These are phyloP conservation scores for Gobio occitaniae DNA, from an alignment of 2,797 vertebrate genomes.

Conservation along the genomic window DNA sequence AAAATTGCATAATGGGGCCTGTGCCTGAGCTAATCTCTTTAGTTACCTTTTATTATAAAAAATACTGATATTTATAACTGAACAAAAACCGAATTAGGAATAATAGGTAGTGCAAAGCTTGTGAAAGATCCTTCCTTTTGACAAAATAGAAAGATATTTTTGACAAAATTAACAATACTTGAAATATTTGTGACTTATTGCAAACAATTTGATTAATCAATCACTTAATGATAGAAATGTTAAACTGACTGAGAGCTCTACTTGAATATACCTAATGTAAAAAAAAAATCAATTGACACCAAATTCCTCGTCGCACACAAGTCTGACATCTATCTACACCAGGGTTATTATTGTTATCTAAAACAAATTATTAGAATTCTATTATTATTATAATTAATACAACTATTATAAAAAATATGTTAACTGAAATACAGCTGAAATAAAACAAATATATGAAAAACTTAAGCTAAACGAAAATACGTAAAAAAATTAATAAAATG, in stretches of 20 bases:
- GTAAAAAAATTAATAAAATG: not conserved
- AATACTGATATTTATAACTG: not conserved
- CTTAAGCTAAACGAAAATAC: not conserved
- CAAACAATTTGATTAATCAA: too few species aligned
- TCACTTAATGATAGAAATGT: too few species aligned
- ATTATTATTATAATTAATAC: not conserved
- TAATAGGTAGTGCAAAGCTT: not conserved
- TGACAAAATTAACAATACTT: too few species aligned
- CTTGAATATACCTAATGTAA: too few species aligned
- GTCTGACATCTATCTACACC: too few species aligned
- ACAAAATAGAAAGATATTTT: too few species aligned
- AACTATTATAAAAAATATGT: not conserved
- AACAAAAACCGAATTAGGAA: constrained; percentile 3
- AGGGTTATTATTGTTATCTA: not conserved
- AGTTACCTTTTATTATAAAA: not conserved
- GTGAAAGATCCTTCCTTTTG: not conserved
- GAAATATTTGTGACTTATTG: too few species aligned
- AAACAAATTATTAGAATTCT: not conserved
- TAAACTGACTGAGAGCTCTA: too few species aligned
- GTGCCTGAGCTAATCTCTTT: not conserved
- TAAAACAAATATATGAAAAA: not conserved
- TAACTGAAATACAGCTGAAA: not conserved
- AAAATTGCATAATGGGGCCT: not conserved
- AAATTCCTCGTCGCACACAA: too few species aligned
- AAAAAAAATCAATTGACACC: too few species aligned